phyloP scores from a whole-genome alignment of 2,888 invertebrate species.

The Herminia tarsipennalis region DNA sequence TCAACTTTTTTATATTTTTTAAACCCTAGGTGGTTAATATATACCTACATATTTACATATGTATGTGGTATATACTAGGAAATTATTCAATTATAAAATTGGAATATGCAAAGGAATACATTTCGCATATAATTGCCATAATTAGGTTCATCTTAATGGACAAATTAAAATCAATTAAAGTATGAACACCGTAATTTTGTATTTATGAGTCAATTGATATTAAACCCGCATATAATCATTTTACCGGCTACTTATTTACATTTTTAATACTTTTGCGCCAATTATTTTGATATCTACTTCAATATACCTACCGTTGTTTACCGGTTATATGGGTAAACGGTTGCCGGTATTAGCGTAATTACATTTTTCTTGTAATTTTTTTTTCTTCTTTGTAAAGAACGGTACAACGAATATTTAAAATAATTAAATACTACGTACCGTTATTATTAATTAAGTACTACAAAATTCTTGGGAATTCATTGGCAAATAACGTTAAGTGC shows the following conservation, averaged over 20 bases:
- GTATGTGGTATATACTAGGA: not conserved
- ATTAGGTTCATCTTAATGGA: constrained; percentile 23
- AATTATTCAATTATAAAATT: constrained; percentile 12
- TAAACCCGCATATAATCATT: constrained; percentile 20
- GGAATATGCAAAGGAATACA: no score
- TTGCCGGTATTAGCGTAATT: constrained; percentile 27
- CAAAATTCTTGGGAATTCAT: no score
- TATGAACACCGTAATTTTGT: constrained; percentile 30
- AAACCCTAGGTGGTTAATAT: no score
- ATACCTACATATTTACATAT: no score
- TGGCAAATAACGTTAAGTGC: no score
- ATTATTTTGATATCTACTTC: constrained; percentile 41
- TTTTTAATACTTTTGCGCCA: constrained; percentile 37
- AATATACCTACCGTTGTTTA: constrained; percentile 40
- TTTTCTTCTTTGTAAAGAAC: constrained; percentile 15
- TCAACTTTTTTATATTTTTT: no score
- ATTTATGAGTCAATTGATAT: constrained; percentile 25
- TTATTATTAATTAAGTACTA: no score
- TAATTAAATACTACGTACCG: not conserved
- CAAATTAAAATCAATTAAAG: constrained; percentile 38
- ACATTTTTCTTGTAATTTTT: no score
- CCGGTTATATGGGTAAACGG: constrained; percentile 27
- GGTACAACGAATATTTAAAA: constrained; percentile 22
- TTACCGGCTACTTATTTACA: constrained; percentile 37
- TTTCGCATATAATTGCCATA: constrained; percentile 18